Base-by-base conservation (phyloP, 2,797 vertebrate genomes). In the Cossypha polioptera region DNA sequence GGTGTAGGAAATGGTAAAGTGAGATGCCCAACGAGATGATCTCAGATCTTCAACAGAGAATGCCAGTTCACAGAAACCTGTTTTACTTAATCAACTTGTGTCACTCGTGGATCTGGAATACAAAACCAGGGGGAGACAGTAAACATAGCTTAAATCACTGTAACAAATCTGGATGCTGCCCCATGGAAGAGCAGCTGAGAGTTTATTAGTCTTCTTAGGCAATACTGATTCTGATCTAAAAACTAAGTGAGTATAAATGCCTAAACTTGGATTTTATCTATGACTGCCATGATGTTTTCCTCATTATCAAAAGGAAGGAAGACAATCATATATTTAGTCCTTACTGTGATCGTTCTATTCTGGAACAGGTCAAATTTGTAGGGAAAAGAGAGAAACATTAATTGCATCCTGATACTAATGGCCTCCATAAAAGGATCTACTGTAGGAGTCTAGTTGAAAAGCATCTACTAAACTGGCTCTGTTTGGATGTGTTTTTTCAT, bases 171-270 rank as follows among this genome's bases (percentile, higher is more conserved):
- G 48, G 15, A 25, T 90, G 17, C 38, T 67, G 17, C 20, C 48
- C 47, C 16, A 5, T 18, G 9, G 38, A 78, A 80, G 47, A 65
- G 38, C 4, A 59, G 3, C 31, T 91, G 28, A 57, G 24, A 40
- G 13, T 19, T 73, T 65, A 16, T 85, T 54, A 65, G 38, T 45
- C 8, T 35, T 69, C 57, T 78, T 43, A 62, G 57, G 24, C 3
- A 10, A 25, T 76, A 75, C 16, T 38, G 19, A 28, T 82, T 86
- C 19, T 69, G 6, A 15, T 62, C 31, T 58, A 16, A 55, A 81
- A 73, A 47, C 36, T 16, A 15, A 76, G 3, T 1, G 0, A 73
- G 3, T 68, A 33, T 57, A 62, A 74, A 43, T 0, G 4, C 11
- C 5, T 28, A 17, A 84, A 67, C 74, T 62, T 68, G 43, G 14